Evolutionary conservation across 1,140 invertebrate species (phyloP).

Genomic region (Chlorops oryzae): DNA sequence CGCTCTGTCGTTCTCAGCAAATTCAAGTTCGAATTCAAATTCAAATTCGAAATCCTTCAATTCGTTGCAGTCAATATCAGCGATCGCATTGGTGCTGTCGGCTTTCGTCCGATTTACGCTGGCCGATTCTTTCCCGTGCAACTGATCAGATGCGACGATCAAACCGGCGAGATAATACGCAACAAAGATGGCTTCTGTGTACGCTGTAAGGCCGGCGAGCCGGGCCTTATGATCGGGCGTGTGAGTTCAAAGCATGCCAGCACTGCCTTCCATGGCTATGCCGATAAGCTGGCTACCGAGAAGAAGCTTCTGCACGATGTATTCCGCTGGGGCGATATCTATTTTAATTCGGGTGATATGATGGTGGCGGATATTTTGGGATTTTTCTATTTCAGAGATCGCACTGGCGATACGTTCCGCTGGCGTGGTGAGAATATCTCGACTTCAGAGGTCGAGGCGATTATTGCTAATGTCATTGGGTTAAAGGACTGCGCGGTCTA

Average conservation of each 20-base stretch:
- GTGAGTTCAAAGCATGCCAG: conserved; percentile 68
- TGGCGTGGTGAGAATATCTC: conserved; percentile 95
- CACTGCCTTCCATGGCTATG: conserved; percentile 75
- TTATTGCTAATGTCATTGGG: conserved; percentile 75
- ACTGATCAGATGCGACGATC: conserved; percentile 73
- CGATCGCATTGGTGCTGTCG: conserved; percentile 83
- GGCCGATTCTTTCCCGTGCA: conserved; percentile 58
- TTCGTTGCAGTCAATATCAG: conserved; percentile 75
- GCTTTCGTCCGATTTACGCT: conserved; percentile 73
- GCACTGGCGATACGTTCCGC: conserved; percentile 93
- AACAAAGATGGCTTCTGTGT: conserved; percentile 71
- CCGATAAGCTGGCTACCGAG: conserved; percentile 78
- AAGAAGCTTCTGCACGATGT: conserved; percentile 89
- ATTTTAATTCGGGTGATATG: conserved; percentile 91
- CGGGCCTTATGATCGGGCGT: conserved; percentile 67
- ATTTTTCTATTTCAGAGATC: conserved; percentile 92
- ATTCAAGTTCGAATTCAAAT: too few species aligned
- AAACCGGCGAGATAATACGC: conserved; percentile 72
- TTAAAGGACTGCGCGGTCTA: conserved; percentile 72
- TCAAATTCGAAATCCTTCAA: background rate
- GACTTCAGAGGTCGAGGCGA: conserved; percentile 91
- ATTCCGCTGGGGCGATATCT: conserved; percentile 76
- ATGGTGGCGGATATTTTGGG: conserved; percentile 84
- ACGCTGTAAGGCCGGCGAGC: conserved; percentile 66
- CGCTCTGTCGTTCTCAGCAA: too few species aligned